These are phyloP conservation scores for Oophaga pumilio DNA, from an alignment of 2,113 vertebrate genomes.

Conservation along the genomic window DNA sequence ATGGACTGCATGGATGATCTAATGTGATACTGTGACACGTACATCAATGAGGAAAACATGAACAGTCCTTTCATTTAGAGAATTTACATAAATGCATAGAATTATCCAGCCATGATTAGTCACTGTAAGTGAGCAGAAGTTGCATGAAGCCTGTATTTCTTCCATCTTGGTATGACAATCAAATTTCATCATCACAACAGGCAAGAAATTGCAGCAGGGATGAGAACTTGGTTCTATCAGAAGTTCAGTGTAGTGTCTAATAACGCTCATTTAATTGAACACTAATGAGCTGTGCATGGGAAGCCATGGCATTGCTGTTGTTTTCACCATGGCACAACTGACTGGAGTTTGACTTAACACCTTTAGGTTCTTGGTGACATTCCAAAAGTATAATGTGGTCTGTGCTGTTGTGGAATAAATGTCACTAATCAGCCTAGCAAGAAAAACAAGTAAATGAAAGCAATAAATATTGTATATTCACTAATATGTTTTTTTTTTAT, in stretches of 20 bases:
- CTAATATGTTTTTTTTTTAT: conserved; percentile 35
- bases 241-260: conserved; percentile 2
- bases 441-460: conserved; percentile 39
- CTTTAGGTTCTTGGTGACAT: neutral
- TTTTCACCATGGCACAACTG: conserved; percentile 1
- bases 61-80: neutral
- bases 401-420: conserved; percentile 5
- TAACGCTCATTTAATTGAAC: neutral
- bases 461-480: conserved; percentile 30
- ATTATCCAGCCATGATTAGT: neutral
- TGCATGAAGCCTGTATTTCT: neutral
- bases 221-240: neutral
- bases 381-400: conserved; percentile 35
- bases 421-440: conserved; percentile 32
- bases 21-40: neutral
- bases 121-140: neutral
- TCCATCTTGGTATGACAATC: neutral
- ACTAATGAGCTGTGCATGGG: conserved; percentile 10
- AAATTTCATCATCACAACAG: neutral
- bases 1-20: neutral
- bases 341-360: conserved; percentile 26
- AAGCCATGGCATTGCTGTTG: neutral
- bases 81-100: neutral
- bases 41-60: conserved; percentile 1
- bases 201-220: neutral